Evolutionary conservation across 2,113 vertebrate genomes (phyloP).

Genomic region (Nansenia antarctica): DNA sequence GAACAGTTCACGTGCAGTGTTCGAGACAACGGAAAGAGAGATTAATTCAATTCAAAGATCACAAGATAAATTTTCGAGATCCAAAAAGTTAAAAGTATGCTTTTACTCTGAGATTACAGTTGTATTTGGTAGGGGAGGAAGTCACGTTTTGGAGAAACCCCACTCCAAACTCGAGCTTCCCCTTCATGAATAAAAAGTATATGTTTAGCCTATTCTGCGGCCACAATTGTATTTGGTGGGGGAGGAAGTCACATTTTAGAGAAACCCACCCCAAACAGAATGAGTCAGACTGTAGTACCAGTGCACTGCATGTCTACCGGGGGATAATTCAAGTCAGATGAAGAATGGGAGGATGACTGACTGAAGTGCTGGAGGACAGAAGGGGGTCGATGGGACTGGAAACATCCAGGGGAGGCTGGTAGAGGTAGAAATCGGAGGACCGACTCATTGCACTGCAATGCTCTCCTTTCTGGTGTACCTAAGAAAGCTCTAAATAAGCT

Average conservation of each 20-base stretch:
- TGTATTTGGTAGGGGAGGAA: neutral
- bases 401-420: no score
- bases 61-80: no score
- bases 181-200: neutral
- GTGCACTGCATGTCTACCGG: neutral
- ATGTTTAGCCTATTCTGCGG: neutral
- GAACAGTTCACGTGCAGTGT: neutral
- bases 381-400: no score
- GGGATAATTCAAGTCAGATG: neutral
- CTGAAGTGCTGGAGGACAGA: neutral
- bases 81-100: neutral
- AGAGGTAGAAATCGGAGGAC: no score
- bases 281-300: neutral
- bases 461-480: no score
- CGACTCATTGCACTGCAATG: no score
- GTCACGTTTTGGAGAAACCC: neutral
- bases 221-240: neutral
- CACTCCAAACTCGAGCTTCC: no score
- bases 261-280: neutral
- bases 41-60: neutral
- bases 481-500: no score
- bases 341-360: neutral
- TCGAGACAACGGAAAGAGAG: neutral
- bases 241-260: neutral
- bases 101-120: neutral